These are phyloP conservation scores for Aphodius sticticus DNA, from an alignment of 2,888 invertebrate genomes.

Conservation along the genomic window DNA sequence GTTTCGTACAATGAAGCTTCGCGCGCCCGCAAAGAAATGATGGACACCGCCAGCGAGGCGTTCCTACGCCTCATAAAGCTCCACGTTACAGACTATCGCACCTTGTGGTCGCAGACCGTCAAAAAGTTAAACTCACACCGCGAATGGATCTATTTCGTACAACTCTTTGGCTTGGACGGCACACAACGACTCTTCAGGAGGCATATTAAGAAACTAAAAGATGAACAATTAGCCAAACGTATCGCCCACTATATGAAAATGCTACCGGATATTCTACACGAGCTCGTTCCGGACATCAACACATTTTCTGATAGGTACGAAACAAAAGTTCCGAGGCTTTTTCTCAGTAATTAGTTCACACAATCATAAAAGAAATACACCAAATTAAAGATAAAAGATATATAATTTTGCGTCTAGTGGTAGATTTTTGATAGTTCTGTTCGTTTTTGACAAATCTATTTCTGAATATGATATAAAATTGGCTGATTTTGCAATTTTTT, in stretches of 20 bases:
- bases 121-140: slow-evolving; percentile 87
- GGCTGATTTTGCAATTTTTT: no score
- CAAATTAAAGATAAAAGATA: no score
- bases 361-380: no score
- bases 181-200: slow-evolving; percentile 76
- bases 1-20: slow-evolving; percentile 85
- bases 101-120: slow-evolving; percentile 86
- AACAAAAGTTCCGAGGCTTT: not conserved
- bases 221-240: slow-evolving; percentile 80
- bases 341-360: no score
- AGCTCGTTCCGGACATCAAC: slow-evolving; percentile 80
- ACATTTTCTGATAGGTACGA: slow-evolving; percentile 68
- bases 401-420: no score
- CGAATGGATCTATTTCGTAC: slow-evolving; percentile 89
- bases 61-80: slow-evolving; percentile 86
- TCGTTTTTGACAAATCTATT: no score
- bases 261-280: slow-evolving; percentile 78
- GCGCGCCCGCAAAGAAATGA: slow-evolving; percentile 82
- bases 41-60: slow-evolving; percentile 91
- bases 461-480: no score
- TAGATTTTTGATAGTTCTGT: no score
- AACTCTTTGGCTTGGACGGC: slow-evolving; percentile 82
- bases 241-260: slow-evolving; percentile 80
- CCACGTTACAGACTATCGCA: slow-evolving; percentile 83
- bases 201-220: slow-evolving; percentile 82